phyloP scores from a whole-genome alignment of 2,113 vertebrate species.

The Himantopus leucocephalus region DNA sequence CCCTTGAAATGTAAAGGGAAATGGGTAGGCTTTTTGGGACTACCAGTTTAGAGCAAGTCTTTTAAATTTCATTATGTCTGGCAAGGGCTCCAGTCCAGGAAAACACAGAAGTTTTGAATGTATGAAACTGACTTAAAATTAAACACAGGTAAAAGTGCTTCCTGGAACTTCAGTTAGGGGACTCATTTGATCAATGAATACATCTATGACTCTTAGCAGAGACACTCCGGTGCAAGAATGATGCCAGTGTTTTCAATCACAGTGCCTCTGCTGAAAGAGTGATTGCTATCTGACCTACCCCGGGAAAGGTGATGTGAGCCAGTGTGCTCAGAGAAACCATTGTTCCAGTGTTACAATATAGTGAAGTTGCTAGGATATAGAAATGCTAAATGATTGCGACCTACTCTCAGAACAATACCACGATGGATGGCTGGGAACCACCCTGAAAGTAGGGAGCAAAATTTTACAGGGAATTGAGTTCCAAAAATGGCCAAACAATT shows the following conservation, averaged over 20 bases:
- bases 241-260: neutral
- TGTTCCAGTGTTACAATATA: neutral
- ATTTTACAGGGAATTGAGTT: neutral
- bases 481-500: neutral
- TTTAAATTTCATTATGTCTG: neutral
- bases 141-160: neutral
- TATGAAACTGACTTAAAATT: neutral
- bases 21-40: neutral
- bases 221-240: neutral
- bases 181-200: slow-evolving; percentile 7
- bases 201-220: neutral
- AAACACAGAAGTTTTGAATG: neutral
- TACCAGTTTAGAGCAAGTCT: neutral
- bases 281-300: slow-evolving; percentile 23
- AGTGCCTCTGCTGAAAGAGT: neutral
- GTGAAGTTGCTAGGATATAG: neutral
- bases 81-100: neutral
- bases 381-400: neutral
- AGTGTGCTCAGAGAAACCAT: neutral
- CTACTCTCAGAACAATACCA: neutral
- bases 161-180: neutral
- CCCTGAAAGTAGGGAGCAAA: neutral
- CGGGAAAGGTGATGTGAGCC: neutral
- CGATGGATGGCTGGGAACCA: neutral
- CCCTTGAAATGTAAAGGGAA: neutral